Evolutionary conservation across 1,140 invertebrate genomes (phyloP).

Genomic region (Riptortus pedestris): DNA sequence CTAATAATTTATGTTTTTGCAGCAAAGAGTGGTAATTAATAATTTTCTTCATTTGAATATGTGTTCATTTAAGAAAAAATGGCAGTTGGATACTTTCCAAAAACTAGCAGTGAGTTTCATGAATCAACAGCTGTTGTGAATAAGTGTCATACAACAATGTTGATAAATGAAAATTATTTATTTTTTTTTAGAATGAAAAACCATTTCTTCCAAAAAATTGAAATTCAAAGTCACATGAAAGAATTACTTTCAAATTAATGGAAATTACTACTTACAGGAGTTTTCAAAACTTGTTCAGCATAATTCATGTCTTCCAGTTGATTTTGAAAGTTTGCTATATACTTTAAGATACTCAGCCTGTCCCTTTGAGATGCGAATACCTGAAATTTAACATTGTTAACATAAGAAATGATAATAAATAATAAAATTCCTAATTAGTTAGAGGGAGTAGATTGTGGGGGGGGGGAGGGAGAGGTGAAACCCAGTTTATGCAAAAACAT

Average conservation of each 20-base stretch:
- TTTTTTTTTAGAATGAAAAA: no score
- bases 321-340: conserved; percentile 38
- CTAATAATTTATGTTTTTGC: neutral
- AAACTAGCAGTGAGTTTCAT: no score
- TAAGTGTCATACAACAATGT: no score
- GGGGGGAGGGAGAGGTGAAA: no score
- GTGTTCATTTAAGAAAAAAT: no score
- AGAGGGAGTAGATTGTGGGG: no score
- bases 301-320: conserved; percentile 42
- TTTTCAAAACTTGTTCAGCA: conserved; percentile 39
- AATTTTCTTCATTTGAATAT: neutral
- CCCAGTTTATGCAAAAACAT: neutral
- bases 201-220: no score
- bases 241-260: no score
- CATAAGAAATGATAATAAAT: neutral
- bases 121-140: no score
- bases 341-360: conserved; percentile 38
- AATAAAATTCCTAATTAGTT: neutral
- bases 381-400: conserved; percentile 32
- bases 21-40: neutral
- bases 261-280: conserved; percentile 33
- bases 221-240: no score
- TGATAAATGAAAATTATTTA: no score
- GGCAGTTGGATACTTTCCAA: no score
- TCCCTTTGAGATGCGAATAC: conserved; percentile 40